These are phyloP conservation scores for Tinea semifulvella DNA, from an alignment of 2,888 invertebrate genomes.

Conservation along the genomic window DNA sequence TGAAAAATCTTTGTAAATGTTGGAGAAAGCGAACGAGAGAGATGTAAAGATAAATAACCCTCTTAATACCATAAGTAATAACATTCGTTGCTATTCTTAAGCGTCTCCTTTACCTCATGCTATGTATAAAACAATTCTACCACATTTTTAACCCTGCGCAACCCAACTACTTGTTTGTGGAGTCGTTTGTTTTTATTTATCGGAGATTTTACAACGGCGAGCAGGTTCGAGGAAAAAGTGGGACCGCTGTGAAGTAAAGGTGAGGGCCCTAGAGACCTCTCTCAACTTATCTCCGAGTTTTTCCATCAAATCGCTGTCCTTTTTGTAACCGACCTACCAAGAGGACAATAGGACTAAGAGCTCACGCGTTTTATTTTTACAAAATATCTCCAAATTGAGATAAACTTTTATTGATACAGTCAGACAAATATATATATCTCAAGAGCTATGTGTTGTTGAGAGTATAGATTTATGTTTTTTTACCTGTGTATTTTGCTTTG, in stretches of 20 bases:
- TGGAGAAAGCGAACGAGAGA: too few species aligned
- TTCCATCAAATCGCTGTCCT: slow-evolving; percentile 52
- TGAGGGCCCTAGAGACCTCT: slow-evolving; percentile 32
- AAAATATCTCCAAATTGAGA: slow-evolving; percentile 44
- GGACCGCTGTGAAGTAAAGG: slow-evolving; percentile 26
- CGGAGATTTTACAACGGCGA: slow-evolving; percentile 5
- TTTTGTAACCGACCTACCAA: slow-evolving; percentile 28
- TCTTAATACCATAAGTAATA: too few species aligned
- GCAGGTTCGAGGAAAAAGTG: not conserved
- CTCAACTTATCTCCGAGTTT: slow-evolving; percentile 45
- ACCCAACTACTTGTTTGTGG: not conserved
- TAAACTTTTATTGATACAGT: slow-evolving; percentile 45
- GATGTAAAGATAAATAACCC: too few species aligned
- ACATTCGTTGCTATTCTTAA: too few species aligned
- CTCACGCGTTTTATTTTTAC: slow-evolving; percentile 24
- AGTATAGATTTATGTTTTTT: too few species aligned
- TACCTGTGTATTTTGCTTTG: too few species aligned
- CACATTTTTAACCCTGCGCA: not conserved
- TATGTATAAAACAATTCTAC: too few species aligned
- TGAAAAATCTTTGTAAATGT: too few species aligned
- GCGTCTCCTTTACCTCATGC: too few species aligned
- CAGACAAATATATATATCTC: too few species aligned
- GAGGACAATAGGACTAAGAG: slow-evolving; percentile 31
- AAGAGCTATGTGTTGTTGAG: too few species aligned
- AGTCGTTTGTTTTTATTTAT: slow-evolving; percentile 11